Evolutionary conservation across 1,140 invertebrate genomes (phyloP).

Genomic region (Megalopta genalis): DNA sequence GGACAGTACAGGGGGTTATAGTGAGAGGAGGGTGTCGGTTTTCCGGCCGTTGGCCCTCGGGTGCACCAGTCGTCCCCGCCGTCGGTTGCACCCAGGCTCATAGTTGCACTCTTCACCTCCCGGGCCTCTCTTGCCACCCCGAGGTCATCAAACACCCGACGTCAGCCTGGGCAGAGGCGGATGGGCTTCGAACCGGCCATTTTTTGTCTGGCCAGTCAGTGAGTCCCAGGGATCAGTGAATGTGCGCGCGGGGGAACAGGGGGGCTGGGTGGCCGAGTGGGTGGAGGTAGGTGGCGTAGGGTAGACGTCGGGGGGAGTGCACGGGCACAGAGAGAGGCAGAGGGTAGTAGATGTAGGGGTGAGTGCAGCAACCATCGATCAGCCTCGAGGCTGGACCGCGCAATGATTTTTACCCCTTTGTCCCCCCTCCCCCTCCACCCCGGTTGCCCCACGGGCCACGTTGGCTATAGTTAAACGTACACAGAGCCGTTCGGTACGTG

Average conservation of each 20-base stretch:
- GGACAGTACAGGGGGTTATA: slow-evolving; percentile 11
- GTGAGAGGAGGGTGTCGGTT: slow-evolving; percentile 59
- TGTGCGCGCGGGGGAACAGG: slow-evolving; percentile 57
- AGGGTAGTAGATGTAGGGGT: slow-evolving; percentile 69
- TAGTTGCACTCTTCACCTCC: slow-evolving; percentile 61
- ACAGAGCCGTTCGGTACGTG: slow-evolving; percentile 43
- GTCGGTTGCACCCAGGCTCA: slow-evolving; percentile 54
- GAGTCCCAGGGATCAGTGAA: slow-evolving; percentile 80
- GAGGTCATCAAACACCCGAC: slow-evolving; percentile 80
- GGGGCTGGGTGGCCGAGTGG: slow-evolving; percentile 30
- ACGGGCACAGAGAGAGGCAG: slow-evolving; percentile 61
- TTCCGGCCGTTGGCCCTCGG: slow-evolving; percentile 65
- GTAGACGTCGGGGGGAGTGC: slow-evolving; percentile 30
- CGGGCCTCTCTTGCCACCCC: slow-evolving; percentile 71
- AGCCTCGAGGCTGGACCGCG: slow-evolving; percentile 80
- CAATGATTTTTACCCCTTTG: slow-evolving; percentile 81
- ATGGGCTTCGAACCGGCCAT: slow-evolving; percentile 78
- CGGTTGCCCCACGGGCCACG: slow-evolving; percentile 73
- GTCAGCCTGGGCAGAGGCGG: slow-evolving; percentile 76
- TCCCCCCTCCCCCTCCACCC: slow-evolving; percentile 67
- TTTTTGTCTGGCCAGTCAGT: slow-evolving; percentile 81
- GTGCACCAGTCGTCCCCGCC: slow-evolving; percentile 58
- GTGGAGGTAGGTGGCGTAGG: slow-evolving; percentile 40
- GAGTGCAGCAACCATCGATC: slow-evolving; percentile 79
- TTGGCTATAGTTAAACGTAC: slow-evolving; percentile 58